Conservation (phyloP, 2,113 vertebrate species). For the Microcebus murinus region DNA sequence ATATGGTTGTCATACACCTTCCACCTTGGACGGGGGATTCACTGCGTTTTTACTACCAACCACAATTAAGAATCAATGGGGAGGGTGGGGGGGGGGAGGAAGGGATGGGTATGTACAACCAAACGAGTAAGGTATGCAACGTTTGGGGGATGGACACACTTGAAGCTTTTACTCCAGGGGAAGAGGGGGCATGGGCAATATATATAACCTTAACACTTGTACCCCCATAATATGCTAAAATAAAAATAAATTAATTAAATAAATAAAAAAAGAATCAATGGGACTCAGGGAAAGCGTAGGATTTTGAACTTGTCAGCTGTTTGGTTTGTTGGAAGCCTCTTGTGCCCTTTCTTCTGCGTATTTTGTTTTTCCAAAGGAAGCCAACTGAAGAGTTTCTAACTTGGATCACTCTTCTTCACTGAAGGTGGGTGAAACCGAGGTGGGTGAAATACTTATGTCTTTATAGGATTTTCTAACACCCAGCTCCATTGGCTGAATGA, state of each 20-base stretch:
- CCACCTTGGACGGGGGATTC: not conserved
- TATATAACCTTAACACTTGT: no score
- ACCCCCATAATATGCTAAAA: no score
- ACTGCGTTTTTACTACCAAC: not conserved
- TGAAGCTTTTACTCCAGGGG: no score
- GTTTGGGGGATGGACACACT: no score
- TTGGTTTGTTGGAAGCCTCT: not conserved
- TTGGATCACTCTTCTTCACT: not conserved
- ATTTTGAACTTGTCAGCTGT: not conserved
- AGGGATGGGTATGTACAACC: no score
- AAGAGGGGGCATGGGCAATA: no score
- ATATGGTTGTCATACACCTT: conserved; percentile 17
- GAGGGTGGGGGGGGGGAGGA: no score
- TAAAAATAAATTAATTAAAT: no score
- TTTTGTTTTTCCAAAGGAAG: conserved; percentile 43
- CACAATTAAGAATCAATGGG: not conserved
- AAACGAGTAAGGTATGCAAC: no score
- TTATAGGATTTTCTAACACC: not conserved
- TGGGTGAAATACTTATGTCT: not conserved
- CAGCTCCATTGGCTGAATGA: not conserved
- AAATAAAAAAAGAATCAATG: not conserved
- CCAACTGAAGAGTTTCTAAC: not conserved
- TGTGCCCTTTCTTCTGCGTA: not conserved
- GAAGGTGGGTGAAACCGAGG: not conserved
- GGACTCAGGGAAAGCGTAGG: not conserved